phyloP scores from a whole-genome alignment of 2,888 invertebrate genomes.

The Pycnomerus fuliginosus region DNA sequence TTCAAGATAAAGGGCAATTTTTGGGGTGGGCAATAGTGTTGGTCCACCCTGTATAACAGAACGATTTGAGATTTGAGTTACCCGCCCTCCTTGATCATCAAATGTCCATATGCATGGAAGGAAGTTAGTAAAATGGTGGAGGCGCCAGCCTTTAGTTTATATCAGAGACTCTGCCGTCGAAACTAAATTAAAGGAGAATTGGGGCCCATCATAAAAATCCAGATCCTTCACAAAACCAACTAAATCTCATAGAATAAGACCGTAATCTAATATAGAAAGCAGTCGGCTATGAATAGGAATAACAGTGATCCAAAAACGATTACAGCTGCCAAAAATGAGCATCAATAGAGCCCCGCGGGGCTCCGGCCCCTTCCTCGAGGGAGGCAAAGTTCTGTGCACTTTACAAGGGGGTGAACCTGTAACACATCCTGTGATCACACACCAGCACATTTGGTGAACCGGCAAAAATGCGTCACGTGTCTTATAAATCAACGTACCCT shows the following conservation, averaged over 20 bases:
- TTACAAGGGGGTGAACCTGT: slow-evolving; percentile 27
- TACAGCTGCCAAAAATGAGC: slow-evolving; percentile 56
- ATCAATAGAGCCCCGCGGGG: slow-evolving; percentile 46
- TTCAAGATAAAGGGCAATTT: no score
- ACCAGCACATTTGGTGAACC: slow-evolving; percentile 29
- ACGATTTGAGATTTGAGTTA: no score
- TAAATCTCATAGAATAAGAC: slow-evolving; percentile 44
- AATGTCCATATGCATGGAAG: no score
- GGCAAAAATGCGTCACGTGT: slow-evolving; percentile 22
- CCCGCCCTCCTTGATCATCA: no score
- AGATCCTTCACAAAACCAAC: slow-evolving; percentile 10
- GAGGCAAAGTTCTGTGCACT: slow-evolving; percentile 17
- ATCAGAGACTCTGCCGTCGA: no score
- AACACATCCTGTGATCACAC: slow-evolving; percentile 30
- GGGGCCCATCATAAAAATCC: slow-evolving; percentile 7
- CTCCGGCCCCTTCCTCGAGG: slow-evolving; percentile 26
- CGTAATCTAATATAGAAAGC: slow-evolving; percentile 53
- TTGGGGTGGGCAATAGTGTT: no score
- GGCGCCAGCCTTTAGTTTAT: no score
- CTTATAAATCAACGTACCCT: no score
- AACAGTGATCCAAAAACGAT: slow-evolving; percentile 55
- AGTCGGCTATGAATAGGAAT: slow-evolving; percentile 52
- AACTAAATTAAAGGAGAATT: no score
- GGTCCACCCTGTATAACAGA: no score
- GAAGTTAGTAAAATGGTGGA: no score